phyloP scores from a whole-genome alignment of 1,140 invertebrate species.

The Ooceraea biroi region DNA sequence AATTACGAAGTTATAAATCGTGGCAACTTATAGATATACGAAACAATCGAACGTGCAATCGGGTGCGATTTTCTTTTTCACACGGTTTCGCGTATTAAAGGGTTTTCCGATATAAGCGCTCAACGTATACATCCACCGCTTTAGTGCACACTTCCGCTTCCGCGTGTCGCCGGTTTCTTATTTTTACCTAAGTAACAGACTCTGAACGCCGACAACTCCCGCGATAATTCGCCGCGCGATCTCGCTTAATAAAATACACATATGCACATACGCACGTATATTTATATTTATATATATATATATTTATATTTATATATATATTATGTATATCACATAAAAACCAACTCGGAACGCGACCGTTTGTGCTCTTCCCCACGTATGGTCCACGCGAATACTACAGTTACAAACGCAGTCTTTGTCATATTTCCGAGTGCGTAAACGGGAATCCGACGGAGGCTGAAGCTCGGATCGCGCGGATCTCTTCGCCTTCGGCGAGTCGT shows the following conservation, averaged over 20 bases:
- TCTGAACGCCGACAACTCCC: slow-evolving; percentile 18
- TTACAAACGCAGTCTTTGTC: slow-evolving; percentile 37
- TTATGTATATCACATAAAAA: slow-evolving; percentile 38
- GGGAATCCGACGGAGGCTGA: background rate
- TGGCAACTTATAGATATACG: slow-evolving; percentile 6
- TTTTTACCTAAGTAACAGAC: slow-evolving; percentile 30
- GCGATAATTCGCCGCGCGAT: slow-evolving; percentile 23
- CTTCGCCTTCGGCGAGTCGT: slow-evolving; percentile 14
- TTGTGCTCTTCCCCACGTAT: slow-evolving; percentile 20
- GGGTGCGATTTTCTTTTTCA: slow-evolving; percentile 6
- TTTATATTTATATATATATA: slow-evolving; percentile 23
- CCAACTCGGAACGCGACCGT: slow-evolving; percentile 32
- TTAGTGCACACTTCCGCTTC: slow-evolving; percentile 3
- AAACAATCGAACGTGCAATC: slow-evolving; percentile 44
- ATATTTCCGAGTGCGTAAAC: slow-evolving; percentile 9
- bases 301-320: slow-evolving; percentile 38
- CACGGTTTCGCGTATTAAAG: slow-evolving; percentile 15
- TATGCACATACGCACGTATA: slow-evolving; percentile 18
- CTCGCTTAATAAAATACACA: slow-evolving; percentile 57
- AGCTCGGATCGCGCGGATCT: background rate
- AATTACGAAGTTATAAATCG: slow-evolving; percentile 37
- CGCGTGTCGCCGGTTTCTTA: background rate
- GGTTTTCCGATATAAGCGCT: slow-evolving; percentile 20
- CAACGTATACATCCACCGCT: slow-evolving; percentile 37
- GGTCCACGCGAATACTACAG: slow-evolving; percentile 47